Conservation (phyloP, 1,140 invertebrate species). For the Orius insidiosus region DNA sequence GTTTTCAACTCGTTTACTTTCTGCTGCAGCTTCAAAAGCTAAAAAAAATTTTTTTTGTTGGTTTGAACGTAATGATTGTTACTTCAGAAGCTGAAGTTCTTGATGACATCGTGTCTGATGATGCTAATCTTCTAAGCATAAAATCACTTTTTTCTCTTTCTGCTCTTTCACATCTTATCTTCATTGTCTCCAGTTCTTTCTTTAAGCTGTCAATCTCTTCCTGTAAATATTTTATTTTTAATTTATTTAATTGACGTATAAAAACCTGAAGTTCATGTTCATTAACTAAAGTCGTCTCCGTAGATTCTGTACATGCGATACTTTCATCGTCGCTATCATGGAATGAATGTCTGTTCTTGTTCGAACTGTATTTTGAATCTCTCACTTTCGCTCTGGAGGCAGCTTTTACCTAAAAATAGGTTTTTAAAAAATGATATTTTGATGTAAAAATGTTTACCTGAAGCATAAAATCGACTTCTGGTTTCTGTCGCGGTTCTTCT, state of each 20-base stretch:
- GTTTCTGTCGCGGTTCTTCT: neutral
- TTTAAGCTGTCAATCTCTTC: constrained; percentile 34
- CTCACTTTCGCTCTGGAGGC: too few species aligned
- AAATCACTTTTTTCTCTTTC: constrained; percentile 81
- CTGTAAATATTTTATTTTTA: constrained; percentile 14
- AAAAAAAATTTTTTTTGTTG: constrained; percentile 12
- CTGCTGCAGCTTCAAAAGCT: constrained; percentile 50
- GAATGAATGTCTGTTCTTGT: too few species aligned
- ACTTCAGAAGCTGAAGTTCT: constrained; percentile 41
- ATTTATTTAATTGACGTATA: constrained; percentile 24
- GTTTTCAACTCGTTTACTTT: constrained; percentile 67
- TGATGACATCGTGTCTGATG: constrained; percentile 54
- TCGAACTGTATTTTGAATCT: too few species aligned
- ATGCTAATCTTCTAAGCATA: constrained; percentile 50
- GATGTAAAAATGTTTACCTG: neutral
- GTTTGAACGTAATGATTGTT: neutral
- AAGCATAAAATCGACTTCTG: neutral
- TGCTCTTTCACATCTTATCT: constrained; percentile 45
- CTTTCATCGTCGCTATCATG: constrained; percentile 31
- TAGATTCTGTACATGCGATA: constrained; percentile 33
- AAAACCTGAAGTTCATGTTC: constrained; percentile 38
- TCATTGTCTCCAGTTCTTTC: constrained; percentile 37
- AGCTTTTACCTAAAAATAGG: too few species aligned
- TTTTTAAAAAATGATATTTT: too few species aligned
- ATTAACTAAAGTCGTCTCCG: constrained; percentile 30